Base-by-base conservation (phyloP, 2,888 invertebrate genomes). In the Leptinotarsa juncta region DNA sequence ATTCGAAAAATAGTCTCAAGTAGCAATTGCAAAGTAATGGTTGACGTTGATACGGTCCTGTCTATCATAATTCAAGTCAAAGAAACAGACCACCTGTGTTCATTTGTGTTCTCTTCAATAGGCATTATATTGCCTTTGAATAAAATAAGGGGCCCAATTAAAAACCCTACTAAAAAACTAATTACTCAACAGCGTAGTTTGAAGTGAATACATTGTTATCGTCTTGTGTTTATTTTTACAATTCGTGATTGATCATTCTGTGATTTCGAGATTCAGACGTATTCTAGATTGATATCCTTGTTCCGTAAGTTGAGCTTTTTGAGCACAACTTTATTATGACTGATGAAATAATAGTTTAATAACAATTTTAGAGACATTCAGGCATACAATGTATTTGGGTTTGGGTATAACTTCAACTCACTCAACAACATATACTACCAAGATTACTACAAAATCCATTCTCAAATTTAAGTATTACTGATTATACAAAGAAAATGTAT, bases 21-120 rank as follows among this genome's bases (percentile, higher is more conserved):
- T 42, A 42, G 42, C 42, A 42, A 42, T 42, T 42, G 42, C 42
- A 12, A 42, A 42, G 42, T 18, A 53, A n/a, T 53, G 7, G 12
- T 53, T 60, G 42, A 60, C 26, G 15, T 26, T 16, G 18, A 32
- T 32, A 62, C 62, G 62, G 62, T n/a, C 62, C 62, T 62, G 62
- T 10, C 42, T 32, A 42, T 32, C 20, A 65, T 67, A 74, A 74
- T 71, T 71, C 62, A 74, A 79, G 79, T 81, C 78, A 77, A 76
- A 78, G 73, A 76, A 77, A 69, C 67, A 70, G 77, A 76, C 78
- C 75, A 78, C 76, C 78, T 80, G 77, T 57, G 77, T 78, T 77
- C 76, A 65, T 51, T 18, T n/a, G 68, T 18, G 32, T 32, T 42
- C 62, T n/a, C 62, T 32, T 62, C 62, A 62, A 62, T 62, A 62